Evolutionary conservation across 2,888 invertebrate species (phyloP), one percentile per base, ranked within the genome.

Genomic region (Limenitis camilla): DNA sequence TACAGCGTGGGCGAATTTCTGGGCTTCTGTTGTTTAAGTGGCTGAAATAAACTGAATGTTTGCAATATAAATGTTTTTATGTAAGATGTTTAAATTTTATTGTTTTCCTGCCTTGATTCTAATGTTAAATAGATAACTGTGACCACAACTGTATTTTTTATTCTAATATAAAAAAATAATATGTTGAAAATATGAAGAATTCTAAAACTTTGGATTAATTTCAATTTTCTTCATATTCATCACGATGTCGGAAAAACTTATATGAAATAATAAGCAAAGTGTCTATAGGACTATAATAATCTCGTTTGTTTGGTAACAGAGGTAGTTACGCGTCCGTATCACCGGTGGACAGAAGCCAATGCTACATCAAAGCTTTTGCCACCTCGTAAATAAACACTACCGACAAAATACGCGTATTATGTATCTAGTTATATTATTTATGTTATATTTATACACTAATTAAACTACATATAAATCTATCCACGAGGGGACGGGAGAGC

Each of bases 311-410:
- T 59, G 53, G 61, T 65, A 62, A 61, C 65, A 60, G 59, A 62
- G 62, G 59, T 60, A 61, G 60, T 57, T 58, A 56, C 58, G 55
- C 52, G 52, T 61, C 62, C 66, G 61, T 60, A 62, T 62, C 61
- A 59, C 62, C 55, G 63, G 69, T 78, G 76, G 78, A 76, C 69
- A 67, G 55, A 62, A 68, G 78, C 78, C 78, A 78, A 77, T 67
- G 61, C 68, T 66, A 78, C 77, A 73, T 78, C 76, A 78, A 78
- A 78, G 76, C 72, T 76, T 76, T 74, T 73, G 72, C 68, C 73
- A 76, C 76, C 67, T 78, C 75, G 72, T 77, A 77, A 78, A 78
- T 78, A 76, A 74, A 74, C 68, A 42, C 42, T 50, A 41, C 53
- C 41, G 63, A 69, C 63, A 63, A 64, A 67, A 67, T 61, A 58